Evolutionary conservation across 1,140 invertebrate genomes (phyloP), one percentile per base, ranked within the genome.

Genomic region (Physella acuta): DNA sequence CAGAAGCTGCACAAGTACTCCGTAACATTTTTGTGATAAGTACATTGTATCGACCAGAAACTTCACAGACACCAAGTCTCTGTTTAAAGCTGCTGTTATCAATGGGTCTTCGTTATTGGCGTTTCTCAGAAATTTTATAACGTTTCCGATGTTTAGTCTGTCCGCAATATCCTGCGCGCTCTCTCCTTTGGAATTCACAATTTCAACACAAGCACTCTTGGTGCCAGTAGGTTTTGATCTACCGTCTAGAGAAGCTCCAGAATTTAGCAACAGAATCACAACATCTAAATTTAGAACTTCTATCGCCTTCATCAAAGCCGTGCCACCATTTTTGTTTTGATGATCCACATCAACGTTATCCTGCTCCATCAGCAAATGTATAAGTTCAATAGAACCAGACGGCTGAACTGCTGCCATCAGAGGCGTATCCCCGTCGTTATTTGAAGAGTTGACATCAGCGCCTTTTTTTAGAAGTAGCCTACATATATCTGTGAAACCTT

Each of bases 91-190:
- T 20, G 20, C 20, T 8, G 20, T 8, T 11, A 20, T 8, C 39
- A 20, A 44, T 44, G 8, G 8, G 39, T 8, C 26, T 55, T 2
- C n/a, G 11, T 14, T 11, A 4, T 8, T 55, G 53, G 11, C 11
- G 28, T 55, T 17, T 55, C 4, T 5, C 11, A 55, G 17, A 30
- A 28, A 30, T 55, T 28, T 3, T 11, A 4, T 1, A 3, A 20
- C 28, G 51, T 4, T 33, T 58, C 56, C 56, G n/a, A 58, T 2
- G 11, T 33, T 33, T 20, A 4, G 1, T 34, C 26, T 58, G 1
- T 58, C 56, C 20, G 56, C 56, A 58, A 34, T 58, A 34, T 58
- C 30, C 36, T 33, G 28, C 24, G 56, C 56, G 2, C 30, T 58
- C 20, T 58, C 30, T 34, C 36, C 56, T 34, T n/a, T 58, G 33